A percentile compares a stretch with the other conserved stretches of the same genome.
phyloP scores from a whole-genome alignment of 2,888 invertebrate genomes.

The Eurytoma adleriae region DNA sequence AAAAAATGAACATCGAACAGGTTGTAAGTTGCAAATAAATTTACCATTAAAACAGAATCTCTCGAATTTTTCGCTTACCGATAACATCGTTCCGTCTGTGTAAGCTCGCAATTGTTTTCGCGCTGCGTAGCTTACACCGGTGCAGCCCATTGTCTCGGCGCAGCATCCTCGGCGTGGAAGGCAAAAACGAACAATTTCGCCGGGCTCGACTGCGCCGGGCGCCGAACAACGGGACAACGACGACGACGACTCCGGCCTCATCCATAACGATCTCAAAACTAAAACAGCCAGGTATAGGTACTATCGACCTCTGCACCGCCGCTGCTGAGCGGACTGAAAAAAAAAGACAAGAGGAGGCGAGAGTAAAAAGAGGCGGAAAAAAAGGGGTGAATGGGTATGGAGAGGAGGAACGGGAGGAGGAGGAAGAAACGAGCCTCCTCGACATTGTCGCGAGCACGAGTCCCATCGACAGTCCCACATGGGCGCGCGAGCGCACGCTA shows the following conservation, averaged over 20 bases:
- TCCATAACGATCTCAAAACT: conserved; percentile 44
- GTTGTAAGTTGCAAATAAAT: no score
- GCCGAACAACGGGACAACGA: conserved; percentile 2
- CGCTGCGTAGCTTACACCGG: no score
- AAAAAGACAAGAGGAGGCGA: background rate
- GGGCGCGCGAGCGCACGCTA: conserved; percentile 36
- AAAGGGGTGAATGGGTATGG: background rate
- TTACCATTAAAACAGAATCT: no score
- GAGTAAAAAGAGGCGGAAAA: background rate
- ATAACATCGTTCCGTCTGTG: background rate
- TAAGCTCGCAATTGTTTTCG: conserved; percentile 13
- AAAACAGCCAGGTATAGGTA: conserved; percentile 35
- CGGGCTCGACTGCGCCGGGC: conserved; percentile 5
- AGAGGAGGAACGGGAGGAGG: background rate
- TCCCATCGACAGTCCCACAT: conserved; percentile 43
- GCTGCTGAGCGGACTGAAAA: background rate
- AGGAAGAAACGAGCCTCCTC: conserved; percentile 41
- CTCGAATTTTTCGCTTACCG: no score
- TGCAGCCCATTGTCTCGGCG: no score
- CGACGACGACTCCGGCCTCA: conserved; percentile 9
- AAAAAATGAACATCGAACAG: no score
- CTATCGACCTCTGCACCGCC: conserved; percentile 34
- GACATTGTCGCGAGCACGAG: conserved; percentile 46
- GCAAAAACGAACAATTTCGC: conserved; percentile 35
- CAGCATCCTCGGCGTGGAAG: no score